Evolutionary conservation across 2,113 vertebrate genomes (phyloP), one percentile per base, ranked within the genome.

Genomic region (Fregata magnificens): DNA sequence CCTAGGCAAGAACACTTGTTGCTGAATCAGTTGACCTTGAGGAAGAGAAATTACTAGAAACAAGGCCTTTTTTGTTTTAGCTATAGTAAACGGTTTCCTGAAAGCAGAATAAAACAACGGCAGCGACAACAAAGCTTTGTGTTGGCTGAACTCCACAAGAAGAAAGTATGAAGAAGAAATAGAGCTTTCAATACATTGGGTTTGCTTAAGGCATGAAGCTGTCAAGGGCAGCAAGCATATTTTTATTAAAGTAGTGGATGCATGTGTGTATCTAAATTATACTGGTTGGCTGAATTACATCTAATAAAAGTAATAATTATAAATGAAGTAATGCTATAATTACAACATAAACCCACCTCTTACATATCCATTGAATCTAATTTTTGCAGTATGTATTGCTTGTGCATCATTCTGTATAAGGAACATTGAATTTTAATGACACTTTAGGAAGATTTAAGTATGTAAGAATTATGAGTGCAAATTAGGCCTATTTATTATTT

Each of bases 401-500:
- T 90, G 61, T 1, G 11, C 56, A 92, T 88, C 44, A 88, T 56
- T 80, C 36, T 67, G 11, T 71, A 34, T 25, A 65, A 81, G 50
- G 18, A 92, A 74, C 26, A 86, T 13, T n/a, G 47, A 92, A 94
- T 94, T 87, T 90, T 88, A 90, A 88, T 81, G 49, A 56, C 14
- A 83, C 7, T 77, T 66, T 34, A 83, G 28, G 49, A 85, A 93
- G 76, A 91, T 80, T 85, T 80, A 76, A 87, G 42, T 36, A 86
- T 49, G 15, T 12, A 86, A 81, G 50, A 92, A 83, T 89, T 65
- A 79, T 11, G 20, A 93, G 38, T 81, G n/a, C 6, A 93, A 94
- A 93, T 74, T 92, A 61, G 16, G 45, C 9, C 49, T 92, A 80
- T 86, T 96, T 90, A 86, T 90, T 95, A 86, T 86, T 77, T 73